Evolutionary conservation across 2,113 vertebrate species (phyloP).

Genomic region (Microtus ochrogaster): DNA sequence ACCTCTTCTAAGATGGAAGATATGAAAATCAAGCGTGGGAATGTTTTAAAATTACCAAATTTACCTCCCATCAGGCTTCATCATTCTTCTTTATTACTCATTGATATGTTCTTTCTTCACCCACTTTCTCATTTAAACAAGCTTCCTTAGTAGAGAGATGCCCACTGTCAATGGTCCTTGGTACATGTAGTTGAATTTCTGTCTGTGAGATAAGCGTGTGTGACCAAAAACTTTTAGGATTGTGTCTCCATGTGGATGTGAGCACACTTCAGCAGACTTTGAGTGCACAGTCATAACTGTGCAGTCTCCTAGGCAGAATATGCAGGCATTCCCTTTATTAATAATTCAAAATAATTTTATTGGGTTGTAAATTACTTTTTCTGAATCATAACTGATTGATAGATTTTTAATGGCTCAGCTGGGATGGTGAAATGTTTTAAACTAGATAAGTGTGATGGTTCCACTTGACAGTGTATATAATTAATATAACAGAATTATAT

Average conservation of each 20-base stretch:
- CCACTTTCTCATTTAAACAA: not conserved
- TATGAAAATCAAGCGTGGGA: not conserved
- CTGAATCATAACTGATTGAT: not conserved
- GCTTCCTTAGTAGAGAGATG: not conserved
- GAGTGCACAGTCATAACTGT: not conserved
- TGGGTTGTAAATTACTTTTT: not conserved
- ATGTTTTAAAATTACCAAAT: not conserved
- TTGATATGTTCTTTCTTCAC: not conserved
- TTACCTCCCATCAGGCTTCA: not conserved
- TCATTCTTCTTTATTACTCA: not conserved
- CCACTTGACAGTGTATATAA: not conserved
- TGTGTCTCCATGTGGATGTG: not conserved
- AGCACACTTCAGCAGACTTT: not conserved
- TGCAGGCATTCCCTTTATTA: not conserved
- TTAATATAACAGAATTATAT: not conserved
- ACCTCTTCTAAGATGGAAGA: not conserved
- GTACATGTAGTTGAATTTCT: not conserved
- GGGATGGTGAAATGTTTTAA: not conserved
- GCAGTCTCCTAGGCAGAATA: not conserved
- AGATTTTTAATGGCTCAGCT: not conserved
- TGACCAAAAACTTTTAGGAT: not conserved
- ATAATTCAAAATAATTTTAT: not conserved
- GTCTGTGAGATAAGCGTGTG: not conserved
- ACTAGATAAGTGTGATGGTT: not conserved
- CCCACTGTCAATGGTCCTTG: not conserved